A percentile compares a stretch with the other conserved stretches of the same genome.
Conservation (phyloP, 2,797 vertebrate genomes). For the Siniperca obscura region DNA sequence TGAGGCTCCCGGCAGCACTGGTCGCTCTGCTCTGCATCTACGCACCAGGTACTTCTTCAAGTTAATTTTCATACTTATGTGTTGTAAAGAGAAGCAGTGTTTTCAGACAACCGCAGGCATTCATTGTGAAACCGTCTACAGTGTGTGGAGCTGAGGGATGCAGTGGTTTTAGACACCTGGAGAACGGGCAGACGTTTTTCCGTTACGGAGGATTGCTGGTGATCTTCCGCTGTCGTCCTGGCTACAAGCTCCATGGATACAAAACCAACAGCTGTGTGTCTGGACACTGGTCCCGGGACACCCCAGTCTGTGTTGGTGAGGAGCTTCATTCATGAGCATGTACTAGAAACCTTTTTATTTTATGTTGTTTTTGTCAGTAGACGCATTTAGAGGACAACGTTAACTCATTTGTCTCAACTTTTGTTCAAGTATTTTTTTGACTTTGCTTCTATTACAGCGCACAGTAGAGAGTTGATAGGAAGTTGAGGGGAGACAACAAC, state of each 20-base stretch:
- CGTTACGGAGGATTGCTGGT: slow-evolving; percentile 82
- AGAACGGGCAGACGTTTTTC: slow-evolving; percentile 83
- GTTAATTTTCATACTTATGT: background rate
- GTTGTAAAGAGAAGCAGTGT: background rate
- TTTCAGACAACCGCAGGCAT: background rate
- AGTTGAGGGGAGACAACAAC: background rate
- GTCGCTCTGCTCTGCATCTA: slow-evolving; percentile 54
- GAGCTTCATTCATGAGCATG: background rate
- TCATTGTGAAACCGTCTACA: slow-evolving; percentile 47
- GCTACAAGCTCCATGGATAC: slow-evolving; percentile 81
- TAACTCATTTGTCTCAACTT: background rate
- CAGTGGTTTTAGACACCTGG: slow-evolving; percentile 71
- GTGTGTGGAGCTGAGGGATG: slow-evolving; percentile 65
- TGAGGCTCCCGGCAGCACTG: slow-evolving; percentile 49
- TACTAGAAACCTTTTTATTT: background rate
- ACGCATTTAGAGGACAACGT: background rate
- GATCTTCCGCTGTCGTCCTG: slow-evolving; percentile 79
- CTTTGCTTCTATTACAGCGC: background rate
- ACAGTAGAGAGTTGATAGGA: background rate
- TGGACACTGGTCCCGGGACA: slow-evolving; percentile 79
- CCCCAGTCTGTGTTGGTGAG: slow-evolving; percentile 83
- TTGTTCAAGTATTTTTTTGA: background rate
- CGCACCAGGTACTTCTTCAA: slow-evolving; percentile 61
- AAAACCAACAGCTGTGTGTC: slow-evolving; percentile 83
- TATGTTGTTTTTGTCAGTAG: background rate